These are phyloP conservation scores for Cremastinae sp. DNA, from an alignment of 2,888 invertebrate genomes.

Conservation along the genomic window DNA sequence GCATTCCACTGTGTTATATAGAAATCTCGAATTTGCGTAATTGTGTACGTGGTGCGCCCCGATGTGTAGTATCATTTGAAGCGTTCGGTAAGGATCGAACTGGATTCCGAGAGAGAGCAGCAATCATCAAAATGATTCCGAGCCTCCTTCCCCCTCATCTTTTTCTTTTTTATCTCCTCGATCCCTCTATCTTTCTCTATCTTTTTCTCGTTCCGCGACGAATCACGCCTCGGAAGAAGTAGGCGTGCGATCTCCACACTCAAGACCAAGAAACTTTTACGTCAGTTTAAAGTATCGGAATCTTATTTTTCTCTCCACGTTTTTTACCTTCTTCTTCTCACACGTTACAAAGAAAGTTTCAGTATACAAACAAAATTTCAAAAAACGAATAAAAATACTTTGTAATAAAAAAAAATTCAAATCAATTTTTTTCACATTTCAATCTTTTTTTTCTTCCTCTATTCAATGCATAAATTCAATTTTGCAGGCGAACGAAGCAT, in stretches of 20 bases:
- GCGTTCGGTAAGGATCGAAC: slow-evolving; percentile 48
- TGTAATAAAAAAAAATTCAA: too few species aligned
- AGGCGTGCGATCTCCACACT: slow-evolving; percentile 49
- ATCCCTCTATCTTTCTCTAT: slow-evolving; percentile 24
- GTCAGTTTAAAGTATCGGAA: slow-evolving; percentile 65
- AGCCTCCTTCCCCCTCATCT: slow-evolving; percentile 47
- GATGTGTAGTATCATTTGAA: not conserved
- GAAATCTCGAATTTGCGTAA: not conserved
- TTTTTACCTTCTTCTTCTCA: slow-evolving; percentile 14
- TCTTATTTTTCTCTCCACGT: slow-evolving; percentile 45
- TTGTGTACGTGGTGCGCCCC: not conserved
- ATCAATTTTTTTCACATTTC: too few species aligned
- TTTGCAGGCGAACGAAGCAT: too few species aligned
- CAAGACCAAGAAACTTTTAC: slow-evolving; percentile 45
- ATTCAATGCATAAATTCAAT: too few species aligned
- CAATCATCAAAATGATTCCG: slow-evolving; percentile 71
- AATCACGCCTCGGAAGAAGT: slow-evolving; percentile 63
- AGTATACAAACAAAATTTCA: not conserved
- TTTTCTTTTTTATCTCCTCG: slow-evolving; percentile 25
- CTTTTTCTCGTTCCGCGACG: slow-evolving; percentile 56
- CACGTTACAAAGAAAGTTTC: not conserved
- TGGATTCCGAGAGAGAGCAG: slow-evolving; percentile 59
- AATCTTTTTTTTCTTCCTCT: too few species aligned
- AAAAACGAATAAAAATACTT: too few species aligned
- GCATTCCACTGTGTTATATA: slow-evolving; percentile 19